Evolutionary conservation across 2,797 vertebrate species (phyloP).

Genomic region (Pantherophis alleghaniensis): DNA sequence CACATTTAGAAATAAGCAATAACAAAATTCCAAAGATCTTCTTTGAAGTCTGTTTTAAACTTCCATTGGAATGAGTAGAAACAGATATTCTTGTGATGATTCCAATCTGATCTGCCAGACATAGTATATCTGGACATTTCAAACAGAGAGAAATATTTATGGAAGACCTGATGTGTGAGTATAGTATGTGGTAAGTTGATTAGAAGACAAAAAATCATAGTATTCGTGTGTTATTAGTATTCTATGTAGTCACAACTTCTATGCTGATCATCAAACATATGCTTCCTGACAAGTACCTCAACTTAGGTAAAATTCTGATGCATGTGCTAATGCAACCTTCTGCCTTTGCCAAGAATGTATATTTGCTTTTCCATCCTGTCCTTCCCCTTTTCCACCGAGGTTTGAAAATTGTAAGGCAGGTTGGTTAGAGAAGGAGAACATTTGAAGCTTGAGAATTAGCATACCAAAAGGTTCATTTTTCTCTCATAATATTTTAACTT

Average conservation of each 20-base stretch:
- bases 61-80: not conserved
- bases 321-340: not conserved
- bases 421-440: not conserved
- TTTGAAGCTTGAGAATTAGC: not conserved
- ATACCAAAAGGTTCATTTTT: not conserved
- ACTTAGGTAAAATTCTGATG: not conserved
- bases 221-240: not conserved
- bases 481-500: not conserved
- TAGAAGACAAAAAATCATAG: not conserved
- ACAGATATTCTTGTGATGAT: not conserved
- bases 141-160: conserved; percentile 19
- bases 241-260: not conserved
- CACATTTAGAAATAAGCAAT: not conserved
- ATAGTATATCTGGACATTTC: not conserved
- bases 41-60: conserved; percentile 17
- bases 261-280: not conserved
- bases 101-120: accelerated
- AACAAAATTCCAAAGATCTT: not conserved
- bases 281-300: not conserved
- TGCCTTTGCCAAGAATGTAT: not conserved
- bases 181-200: not conserved
- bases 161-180: not conserved
- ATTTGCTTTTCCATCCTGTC: not conserved
- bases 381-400: not conserved
- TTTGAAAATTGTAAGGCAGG: not conserved